Base-by-base conservation (phyloP, 2,888 invertebrate species). In the Thelaira solivaga region DNA sequence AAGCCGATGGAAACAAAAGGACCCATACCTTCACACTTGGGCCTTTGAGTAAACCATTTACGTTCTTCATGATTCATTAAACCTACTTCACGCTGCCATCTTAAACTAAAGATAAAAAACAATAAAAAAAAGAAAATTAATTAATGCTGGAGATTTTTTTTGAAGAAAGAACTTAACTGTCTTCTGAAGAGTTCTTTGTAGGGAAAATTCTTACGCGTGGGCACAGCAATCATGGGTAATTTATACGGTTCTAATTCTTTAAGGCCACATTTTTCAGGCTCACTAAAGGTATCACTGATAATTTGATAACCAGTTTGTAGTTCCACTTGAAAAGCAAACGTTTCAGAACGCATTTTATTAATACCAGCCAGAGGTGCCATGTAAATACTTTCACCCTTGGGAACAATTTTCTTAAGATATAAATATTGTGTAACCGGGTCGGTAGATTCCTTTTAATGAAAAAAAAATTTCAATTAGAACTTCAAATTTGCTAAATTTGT, bases 301-400 rank as follows among this genome's bases (percentile, higher is more conserved):
- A 92, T 89, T 80, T 92, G 91, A 85, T 92, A 92, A 6, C 91
- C 92, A 0, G 92, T 89, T 55, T 90, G 90, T 24, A 90, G 87
- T 82, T 92, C 92, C 65, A 92, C 91, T 87, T 92, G 92, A 82
- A 91, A 92, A 1, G 92, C 92, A 83, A 91, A 92, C 11, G 91
- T 86, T 0, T 90, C 90, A 0, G 89, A 89, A 39, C 92, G 90
- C 83, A 92, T 88, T 67, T 89, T 90, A 62, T 89, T 89, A 81
- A 92, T 90, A 16, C 92, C 92, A 8, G 90, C 88, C 10, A 86
- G 82, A 0, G 91, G 91, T 59, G 89, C 89, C 81, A 90, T 86
- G 85, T 90, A 92, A 24, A 91, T 91, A 67, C 88, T 86, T 0
- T 91, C 90, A 4, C 91, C 91, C 64, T 90, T 90, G 6, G 91